A percentile compares a stretch with the other conserved stretches of the same genome.
phyloP scores from a whole-genome alignment of 2,797 vertebrate genomes.

The Darevskia nairensis region DNA sequence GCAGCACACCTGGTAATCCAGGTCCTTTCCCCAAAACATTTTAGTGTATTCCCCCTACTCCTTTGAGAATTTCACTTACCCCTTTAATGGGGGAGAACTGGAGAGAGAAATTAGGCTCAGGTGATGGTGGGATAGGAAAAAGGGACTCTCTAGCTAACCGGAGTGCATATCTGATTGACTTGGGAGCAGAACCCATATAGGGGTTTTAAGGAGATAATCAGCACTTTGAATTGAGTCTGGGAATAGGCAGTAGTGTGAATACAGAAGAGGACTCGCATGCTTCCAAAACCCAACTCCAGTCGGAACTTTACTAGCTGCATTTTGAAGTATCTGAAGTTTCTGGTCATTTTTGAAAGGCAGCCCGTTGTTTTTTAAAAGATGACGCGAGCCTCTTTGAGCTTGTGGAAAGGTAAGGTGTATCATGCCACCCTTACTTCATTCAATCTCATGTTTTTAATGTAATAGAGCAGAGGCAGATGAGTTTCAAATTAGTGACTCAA shows the following conservation, averaged over 20 bases:
- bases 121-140: background rate
- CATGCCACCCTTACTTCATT: background rate
- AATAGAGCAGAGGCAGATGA: background rate
- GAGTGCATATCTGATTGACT: background rate
- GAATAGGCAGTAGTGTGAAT: background rate
- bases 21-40: too few species aligned
- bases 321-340: background rate
- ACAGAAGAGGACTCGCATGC: background rate
- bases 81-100: too few species aligned
- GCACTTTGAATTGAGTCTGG: background rate
- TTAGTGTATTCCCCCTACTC: too few species aligned
- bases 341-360: background rate
- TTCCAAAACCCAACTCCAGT: too few species aligned
- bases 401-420: background rate
- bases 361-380: background rate
- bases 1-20: too few species aligned
- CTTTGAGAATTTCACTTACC: too few species aligned
- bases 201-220: background rate
- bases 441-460: background rate
- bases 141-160: background rate
- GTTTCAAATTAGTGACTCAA: background rate
- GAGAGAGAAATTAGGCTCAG: too few species aligned
- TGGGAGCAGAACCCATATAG: too few species aligned
- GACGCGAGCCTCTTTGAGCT: background rate
- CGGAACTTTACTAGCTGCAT: background rate